Conservation (phyloP, 2,113 vertebrate genomes). For the Labeo rohita region DNA sequence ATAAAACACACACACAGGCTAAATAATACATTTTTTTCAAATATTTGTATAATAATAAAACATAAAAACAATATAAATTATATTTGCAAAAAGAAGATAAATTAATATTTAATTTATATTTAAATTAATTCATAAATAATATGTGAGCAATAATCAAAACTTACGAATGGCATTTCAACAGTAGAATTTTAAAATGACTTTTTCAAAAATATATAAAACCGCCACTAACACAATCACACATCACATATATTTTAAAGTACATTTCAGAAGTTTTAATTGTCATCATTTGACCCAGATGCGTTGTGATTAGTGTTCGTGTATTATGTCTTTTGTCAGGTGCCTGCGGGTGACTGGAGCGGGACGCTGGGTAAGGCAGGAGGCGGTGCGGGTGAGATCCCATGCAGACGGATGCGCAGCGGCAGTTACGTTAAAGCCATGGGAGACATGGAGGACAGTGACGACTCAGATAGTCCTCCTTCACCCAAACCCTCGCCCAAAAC, state of each 20-base stretch:
- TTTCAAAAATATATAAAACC: neutral
- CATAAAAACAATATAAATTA: no score
- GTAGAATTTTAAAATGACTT: neutral
- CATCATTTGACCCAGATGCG: neutral
- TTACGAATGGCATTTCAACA: neutral
- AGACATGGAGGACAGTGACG: slow-evolving; percentile 93
- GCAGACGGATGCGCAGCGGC: slow-evolving; percentile 96
- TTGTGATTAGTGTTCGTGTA: neutral
- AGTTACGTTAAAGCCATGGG: slow-evolving; percentile 99
- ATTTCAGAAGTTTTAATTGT: neutral
- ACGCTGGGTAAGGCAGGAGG: slow-evolving; percentile 80
- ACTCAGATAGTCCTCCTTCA: slow-evolving; percentile 94
- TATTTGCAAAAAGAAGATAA: no score
- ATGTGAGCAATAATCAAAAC: neutral
- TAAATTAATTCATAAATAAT: neutral
- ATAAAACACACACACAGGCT: no score
- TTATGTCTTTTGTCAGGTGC: slow-evolving; percentile 45
- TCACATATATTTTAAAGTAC: neutral
- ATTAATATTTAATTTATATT: neutral
- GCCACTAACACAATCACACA: neutral
- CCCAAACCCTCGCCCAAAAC: slow-evolving; percentile 96
- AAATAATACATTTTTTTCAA: neutral
- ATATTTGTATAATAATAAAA: neutral
- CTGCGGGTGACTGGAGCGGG: slow-evolving; percentile 87
- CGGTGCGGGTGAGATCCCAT: slow-evolving; percentile 85